Evolutionary conservation across 2,797 vertebrate species (phyloP).

Genomic region (Rhinatrema bivittatum): DNA sequence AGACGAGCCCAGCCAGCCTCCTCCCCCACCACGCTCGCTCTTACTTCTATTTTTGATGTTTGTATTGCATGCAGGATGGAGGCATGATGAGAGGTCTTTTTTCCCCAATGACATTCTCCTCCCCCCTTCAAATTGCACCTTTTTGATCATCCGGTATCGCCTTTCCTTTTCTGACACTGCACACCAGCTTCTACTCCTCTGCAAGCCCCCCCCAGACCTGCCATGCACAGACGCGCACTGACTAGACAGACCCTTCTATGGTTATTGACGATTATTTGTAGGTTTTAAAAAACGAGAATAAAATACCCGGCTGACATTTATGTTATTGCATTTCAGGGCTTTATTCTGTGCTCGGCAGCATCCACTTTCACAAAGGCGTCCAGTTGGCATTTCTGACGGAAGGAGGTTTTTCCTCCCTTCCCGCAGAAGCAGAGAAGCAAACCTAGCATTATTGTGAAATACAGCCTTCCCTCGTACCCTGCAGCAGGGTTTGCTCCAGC

Average conservation of each 20-base stretch:
- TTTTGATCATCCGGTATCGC: conserved; percentile 30
- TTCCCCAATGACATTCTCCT: conserved; percentile 22
- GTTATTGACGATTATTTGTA: conserved; percentile 1
- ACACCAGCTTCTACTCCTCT: neutral
- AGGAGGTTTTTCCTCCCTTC: conserved; percentile 40
- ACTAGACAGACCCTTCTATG: conserved; percentile 9
- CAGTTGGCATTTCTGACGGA: conserved; percentile 25
- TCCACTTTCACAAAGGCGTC: conserved; percentile 48
- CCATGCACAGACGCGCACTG: conserved; percentile 1
- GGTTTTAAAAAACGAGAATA: conserved; percentile 1
- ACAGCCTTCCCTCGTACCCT: conserved; percentile 61
- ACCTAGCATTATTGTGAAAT: conserved; percentile 66
- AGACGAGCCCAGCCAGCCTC: conserved; percentile 45
- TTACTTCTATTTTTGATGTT: conserved; percentile 49
- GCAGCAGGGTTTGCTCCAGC: conserved; percentile 67
- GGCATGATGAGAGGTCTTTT: conserved; percentile 20
- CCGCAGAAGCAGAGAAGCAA: conserved; percentile 34
- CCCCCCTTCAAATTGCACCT: conserved; percentile 39
- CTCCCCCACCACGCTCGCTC: conserved; percentile 27
- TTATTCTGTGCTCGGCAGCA: conserved; percentile 21
- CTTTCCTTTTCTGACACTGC: conserved; percentile 5
- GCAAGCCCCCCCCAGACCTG: no score
- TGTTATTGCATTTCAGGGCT: conserved; percentile 2
- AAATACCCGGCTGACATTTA: neutral
- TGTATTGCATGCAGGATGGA: conserved; percentile 38